Percentiles rank a stretch among this genome's conserved stretches.
These are phyloP conservation scores for Atta colombica DNA, from an alignment of 1,140 invertebrate genomes.

Conservation along the genomic window DNA sequence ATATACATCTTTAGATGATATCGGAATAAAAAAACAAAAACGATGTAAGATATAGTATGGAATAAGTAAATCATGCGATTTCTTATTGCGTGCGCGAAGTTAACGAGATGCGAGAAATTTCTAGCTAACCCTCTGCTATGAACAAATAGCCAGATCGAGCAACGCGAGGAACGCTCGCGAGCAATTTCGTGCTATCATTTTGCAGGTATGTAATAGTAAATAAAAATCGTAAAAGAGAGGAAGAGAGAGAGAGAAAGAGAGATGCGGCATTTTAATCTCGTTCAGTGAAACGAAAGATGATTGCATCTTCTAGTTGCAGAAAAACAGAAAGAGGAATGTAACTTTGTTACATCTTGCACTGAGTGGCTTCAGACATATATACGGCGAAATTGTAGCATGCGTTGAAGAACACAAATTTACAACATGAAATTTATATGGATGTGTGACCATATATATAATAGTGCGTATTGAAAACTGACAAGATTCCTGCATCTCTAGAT, in stretches of 20 bases:
- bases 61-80: neutral
- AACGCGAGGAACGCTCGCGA: conserved; percentile 3
- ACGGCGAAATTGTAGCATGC: neutral
- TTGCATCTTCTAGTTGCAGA: conserved; percentile 20
- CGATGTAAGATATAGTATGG: neutral
- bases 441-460: neutral
- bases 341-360: neutral
- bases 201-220: conserved; percentile 8
- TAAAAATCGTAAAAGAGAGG: conserved; percentile 17
- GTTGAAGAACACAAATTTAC: neutral
- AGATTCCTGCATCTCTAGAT: neutral
- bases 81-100: conserved; percentile 20
- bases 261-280: conserved; percentile 23
- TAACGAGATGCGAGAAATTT: conserved; percentile 37
- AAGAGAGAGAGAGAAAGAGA: neutral
- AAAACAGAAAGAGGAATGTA: conserved; percentile 18
- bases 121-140: conserved; percentile 6
- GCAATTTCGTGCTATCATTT: conserved; percentile 37
- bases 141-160: conserved; percentile 7
- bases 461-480: neutral
- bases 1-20: neutral
- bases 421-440: neutral
- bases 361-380: neutral
- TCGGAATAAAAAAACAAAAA: neutral
- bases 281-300: conserved; percentile 38